Conservation (phyloP, 2,797 vertebrate genomes). For the Cyprinodon diabolis region DNA sequence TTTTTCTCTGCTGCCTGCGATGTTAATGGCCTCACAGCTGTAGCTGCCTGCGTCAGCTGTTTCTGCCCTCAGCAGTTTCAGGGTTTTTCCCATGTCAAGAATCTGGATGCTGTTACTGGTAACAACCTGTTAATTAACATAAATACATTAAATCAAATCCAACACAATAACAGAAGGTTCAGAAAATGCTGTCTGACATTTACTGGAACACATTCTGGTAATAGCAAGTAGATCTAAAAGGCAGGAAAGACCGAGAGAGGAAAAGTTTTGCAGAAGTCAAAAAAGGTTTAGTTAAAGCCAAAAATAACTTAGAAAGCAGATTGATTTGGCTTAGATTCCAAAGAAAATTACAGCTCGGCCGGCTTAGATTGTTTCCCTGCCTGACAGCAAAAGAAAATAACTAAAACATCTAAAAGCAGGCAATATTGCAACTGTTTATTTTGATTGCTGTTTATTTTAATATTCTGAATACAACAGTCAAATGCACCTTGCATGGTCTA, state of each 20-base stretch:
- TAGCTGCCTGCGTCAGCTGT: slow-evolving; percentile 85
- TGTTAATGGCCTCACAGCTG: slow-evolving; percentile 89
- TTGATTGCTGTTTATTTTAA: background rate
- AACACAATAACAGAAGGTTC: slow-evolving; percentile 13
- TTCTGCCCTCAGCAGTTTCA: slow-evolving; percentile 84
- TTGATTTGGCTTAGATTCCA: slow-evolving; percentile 34
- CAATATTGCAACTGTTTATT: slow-evolving; percentile 1
- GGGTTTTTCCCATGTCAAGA: slow-evolving; percentile 85
- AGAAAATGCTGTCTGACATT: slow-evolving; percentile 22
- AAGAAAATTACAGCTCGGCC: slow-evolving; percentile 37
- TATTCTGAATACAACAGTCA: slow-evolving; percentile 2
- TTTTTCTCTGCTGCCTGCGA: slow-evolving; percentile 91
- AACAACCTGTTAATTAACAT: slow-evolving; percentile 80
- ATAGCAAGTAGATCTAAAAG: slow-evolving; percentile 14
- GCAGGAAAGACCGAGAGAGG: background rate
- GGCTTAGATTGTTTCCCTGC: slow-evolving; percentile 27
- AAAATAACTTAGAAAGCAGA: slow-evolving; percentile 21
- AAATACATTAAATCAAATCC: slow-evolving; percentile 26
- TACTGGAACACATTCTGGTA: slow-evolving; percentile 5
- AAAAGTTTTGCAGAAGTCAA: slow-evolving; percentile 11
- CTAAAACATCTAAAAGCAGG: slow-evolving; percentile 32
- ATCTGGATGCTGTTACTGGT: slow-evolving; percentile 83
- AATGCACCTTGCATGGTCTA: slow-evolving; percentile 16
- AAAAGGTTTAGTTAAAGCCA: slow-evolving; percentile 18
- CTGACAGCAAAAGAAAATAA: slow-evolving; percentile 11